Conservation (phyloP, 53 echinoderm and acorn worm genomes). For the Holothuria scabra region DNA sequence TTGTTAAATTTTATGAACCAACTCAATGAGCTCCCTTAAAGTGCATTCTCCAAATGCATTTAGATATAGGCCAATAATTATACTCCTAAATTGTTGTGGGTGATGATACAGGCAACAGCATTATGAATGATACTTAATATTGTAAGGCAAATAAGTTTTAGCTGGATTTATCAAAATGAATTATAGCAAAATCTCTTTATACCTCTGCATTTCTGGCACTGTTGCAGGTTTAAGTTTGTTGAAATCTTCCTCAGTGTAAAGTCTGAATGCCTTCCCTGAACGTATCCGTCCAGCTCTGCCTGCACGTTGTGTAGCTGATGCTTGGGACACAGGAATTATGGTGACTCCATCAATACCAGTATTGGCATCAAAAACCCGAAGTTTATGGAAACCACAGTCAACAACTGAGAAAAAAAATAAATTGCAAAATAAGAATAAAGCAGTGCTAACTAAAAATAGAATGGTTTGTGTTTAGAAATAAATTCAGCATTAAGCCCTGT, state of each 20-base stretch:
- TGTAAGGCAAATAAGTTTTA: too few species aligned
- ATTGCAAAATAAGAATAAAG: background rate
- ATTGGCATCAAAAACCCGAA: slow-evolving; percentile 82
- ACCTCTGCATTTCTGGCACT: slow-evolving; percentile 99
- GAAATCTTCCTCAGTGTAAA: slow-evolving; percentile 91
- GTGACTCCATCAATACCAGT: slow-evolving; percentile 86
- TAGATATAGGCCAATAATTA: too few species aligned
- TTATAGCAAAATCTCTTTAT: background rate
- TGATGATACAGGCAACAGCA: too few species aligned
- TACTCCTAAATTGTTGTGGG: too few species aligned
- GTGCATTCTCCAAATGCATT: too few species aligned
- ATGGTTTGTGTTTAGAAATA: background rate
- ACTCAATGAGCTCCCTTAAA: too few species aligned
- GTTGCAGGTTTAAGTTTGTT: slow-evolving; percentile 74
- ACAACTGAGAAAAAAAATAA: slow-evolving; percentile 60
- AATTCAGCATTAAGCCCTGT: background rate
- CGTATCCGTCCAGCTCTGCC: slow-evolving; percentile 92
- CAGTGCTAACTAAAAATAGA: background rate
- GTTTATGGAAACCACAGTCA: slow-evolving; percentile 94
- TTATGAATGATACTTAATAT: too few species aligned
- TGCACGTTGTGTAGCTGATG: slow-evolving; percentile 89
- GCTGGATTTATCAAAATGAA: too few species aligned
- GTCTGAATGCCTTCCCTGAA: slow-evolving; percentile 91
- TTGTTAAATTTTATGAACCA: too few species aligned
- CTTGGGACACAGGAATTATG: slow-evolving; percentile 90